A percentile compares a stretch with the other conserved stretches of the same genome.
Conservation (phyloP, 1,140 invertebrate genomes). For the Platyscapa corneri region DNA sequence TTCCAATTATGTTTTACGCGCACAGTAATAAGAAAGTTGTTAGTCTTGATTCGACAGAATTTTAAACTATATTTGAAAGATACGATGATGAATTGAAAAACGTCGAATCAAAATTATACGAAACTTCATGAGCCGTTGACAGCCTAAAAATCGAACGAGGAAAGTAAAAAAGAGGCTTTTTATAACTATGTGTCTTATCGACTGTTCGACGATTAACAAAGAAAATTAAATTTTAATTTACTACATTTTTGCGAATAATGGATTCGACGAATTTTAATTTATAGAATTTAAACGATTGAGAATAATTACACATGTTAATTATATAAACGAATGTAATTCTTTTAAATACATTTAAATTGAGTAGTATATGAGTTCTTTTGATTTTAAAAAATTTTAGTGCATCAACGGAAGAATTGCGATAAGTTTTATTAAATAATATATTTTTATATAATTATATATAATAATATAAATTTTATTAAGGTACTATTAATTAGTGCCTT, state of each 20-base stretch:
- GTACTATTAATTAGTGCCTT: no score
- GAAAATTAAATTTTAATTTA: conserved; percentile 32
- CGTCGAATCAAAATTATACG: not conserved
- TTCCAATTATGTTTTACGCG: not conserved
- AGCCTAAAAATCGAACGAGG: not conserved
- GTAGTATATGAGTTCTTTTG: not conserved
- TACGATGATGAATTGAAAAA: not conserved
- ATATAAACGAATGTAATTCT: not conserved
- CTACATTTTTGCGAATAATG: conserved; percentile 9
- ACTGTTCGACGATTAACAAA: not conserved
- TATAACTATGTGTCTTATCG: conserved; percentile 63
- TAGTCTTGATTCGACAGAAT: not conserved
- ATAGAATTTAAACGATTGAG: conserved; percentile 3
- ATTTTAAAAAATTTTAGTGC: not conserved
- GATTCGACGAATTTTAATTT: not conserved
- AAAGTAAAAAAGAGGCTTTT: conserved; percentile 49
- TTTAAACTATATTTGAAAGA: not conserved
- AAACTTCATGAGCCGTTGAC: not conserved
- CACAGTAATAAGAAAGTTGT: not conserved
- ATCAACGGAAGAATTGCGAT: not conserved
- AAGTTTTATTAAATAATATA: no score
- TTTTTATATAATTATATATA: no score
- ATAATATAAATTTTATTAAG: no score
- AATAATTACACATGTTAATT: conserved; percentile 17
- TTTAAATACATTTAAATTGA: conserved; percentile 1